Evolutionary conservation across 2,888 invertebrate genomes (phyloP).

Genomic region (Trichopoda pennipes): DNA sequence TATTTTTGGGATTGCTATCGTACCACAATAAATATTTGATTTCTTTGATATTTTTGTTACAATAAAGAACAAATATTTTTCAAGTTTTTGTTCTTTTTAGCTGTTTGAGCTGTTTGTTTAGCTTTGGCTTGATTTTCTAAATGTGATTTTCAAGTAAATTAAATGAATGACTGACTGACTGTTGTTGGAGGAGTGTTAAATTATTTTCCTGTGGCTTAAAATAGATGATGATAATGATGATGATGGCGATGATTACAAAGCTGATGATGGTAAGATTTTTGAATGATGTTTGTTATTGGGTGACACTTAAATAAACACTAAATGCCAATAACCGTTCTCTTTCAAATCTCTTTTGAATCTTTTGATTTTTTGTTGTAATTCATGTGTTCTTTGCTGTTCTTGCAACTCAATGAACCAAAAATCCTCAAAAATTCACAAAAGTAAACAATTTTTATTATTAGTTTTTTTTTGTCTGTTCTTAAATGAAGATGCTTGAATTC

Average conservation of each 20-base stretch:
- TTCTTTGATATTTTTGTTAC: background rate
- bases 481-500: conserved; percentile 37
- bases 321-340: conserved; percentile 59
- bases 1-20: background rate
- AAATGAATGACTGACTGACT: conserved; percentile 19
- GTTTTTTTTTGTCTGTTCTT: conserved; percentile 37
- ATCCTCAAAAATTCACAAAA: conserved; percentile 25
- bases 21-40: background rate
- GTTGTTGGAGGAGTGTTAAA: background rate
- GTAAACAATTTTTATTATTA: conserved; percentile 49
- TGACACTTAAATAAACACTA: conserved; percentile 67
- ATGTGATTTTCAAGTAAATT: conserved; percentile 36
- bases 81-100: conserved; percentile 14
- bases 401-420: conserved; percentile 36
- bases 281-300: conserved; percentile 59
- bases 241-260: conserved; percentile 2
- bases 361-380: conserved; percentile 18
- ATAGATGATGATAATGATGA: background rate
- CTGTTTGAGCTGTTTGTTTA: conserved; percentile 38
- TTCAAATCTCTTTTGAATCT: conserved; percentile 34
- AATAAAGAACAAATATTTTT: conserved; percentile 7
- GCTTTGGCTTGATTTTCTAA: conserved; percentile 27
- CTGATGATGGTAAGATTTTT: conserved; percentile 5
- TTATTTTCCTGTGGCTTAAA: background rate
- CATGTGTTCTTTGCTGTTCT: conserved; percentile 18